phyloP scores from a whole-genome alignment of 2,888 invertebrate genomes.

The Trissolcus japonicus region DNA sequence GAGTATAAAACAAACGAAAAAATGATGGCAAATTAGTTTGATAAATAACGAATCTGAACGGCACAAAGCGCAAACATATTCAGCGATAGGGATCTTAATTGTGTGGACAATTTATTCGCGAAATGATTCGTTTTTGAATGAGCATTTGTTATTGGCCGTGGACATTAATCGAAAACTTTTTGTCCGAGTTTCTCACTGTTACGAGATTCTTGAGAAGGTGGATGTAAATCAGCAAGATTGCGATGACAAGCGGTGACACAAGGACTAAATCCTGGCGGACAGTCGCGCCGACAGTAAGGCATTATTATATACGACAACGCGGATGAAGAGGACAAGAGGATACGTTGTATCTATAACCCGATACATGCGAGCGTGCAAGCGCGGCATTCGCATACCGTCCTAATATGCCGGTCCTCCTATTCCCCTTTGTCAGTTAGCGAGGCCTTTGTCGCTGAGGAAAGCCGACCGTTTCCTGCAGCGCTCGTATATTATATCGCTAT shows the following conservation, averaged over 20 bases:
- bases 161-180: constrained; percentile 19
- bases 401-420: constrained; percentile 72
- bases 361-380: constrained; percentile 49
- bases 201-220: constrained; percentile 48
- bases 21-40: too few species aligned
- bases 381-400: constrained; percentile 70
- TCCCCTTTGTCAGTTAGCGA: constrained; percentile 67
- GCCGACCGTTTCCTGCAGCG: constrained; percentile 70
- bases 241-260: constrained; percentile 72
- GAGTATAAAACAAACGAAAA: too few species aligned
- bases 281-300: constrained; percentile 45
- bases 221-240: constrained; percentile 71
- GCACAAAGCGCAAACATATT: too few species aligned
- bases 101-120: too few species aligned
- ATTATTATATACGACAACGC: constrained; percentile 57
- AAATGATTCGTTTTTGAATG: constrained; percentile 4
- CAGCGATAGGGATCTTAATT: too few species aligned
- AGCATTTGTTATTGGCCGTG: constrained; percentile 5
- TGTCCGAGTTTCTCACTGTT: constrained; percentile 39
- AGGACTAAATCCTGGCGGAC: constrained; percentile 61
- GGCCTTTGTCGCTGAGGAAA: constrained; percentile 72
- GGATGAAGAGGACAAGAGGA: constrained; percentile 49
- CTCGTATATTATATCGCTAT: constrained; percentile 75
- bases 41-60: too few species aligned
- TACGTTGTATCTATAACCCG: constrained; percentile 48